Percentiles rank a stretch among this genome's conserved stretches.
Conservation (phyloP, 92 coral and sea anemone species). For the Chrysogorgia sp. region DNA sequence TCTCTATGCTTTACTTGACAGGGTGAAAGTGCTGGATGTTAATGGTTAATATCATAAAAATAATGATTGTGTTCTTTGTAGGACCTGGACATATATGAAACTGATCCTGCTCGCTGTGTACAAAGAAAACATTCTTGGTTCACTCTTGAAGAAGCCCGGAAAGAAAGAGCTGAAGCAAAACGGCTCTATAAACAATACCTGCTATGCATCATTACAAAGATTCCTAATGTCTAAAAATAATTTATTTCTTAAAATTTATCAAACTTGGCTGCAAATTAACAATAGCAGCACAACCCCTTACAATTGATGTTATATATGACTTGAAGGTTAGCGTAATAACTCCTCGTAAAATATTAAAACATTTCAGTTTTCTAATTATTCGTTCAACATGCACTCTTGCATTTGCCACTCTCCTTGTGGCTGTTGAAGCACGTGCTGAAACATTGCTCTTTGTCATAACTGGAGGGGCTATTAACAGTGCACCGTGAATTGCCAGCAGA, state of each 20-base stretch:
- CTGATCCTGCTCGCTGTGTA: neutral
- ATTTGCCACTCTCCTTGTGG: constrained; percentile 22
- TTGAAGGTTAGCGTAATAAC: constrained; percentile 19
- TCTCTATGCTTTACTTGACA: constrained; percentile 8
- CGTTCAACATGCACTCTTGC: constrained; percentile 27
- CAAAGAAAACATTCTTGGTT: constrained; percentile 15
- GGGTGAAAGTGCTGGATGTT: constrained; percentile 5
- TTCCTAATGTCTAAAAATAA: neutral
- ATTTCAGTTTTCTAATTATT: constrained; percentile 22
- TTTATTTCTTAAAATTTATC: neutral
- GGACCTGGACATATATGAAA: constrained; percentile 17
- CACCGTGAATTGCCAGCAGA: constrained; percentile 58
- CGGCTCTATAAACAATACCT: constrained; percentile 10
- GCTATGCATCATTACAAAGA: constrained; percentile 18
- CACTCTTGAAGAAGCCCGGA: neutral
- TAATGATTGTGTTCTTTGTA: constrained; percentile 22
- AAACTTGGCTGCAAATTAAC: constrained; percentile 18
- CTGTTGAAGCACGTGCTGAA: constrained; percentile 27
- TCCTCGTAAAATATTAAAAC: constrained; percentile 7
- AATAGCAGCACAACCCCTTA: constrained; percentile 11
- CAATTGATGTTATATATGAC: constrained; percentile 24
- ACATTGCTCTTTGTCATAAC: constrained; percentile 9
- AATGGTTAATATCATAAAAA: neutral
- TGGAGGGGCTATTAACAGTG: constrained; percentile 66
- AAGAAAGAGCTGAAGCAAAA: constrained; percentile 21